Evolutionary conservation across 2,113 vertebrate genomes (phyloP).

Genomic region (Chinchilla lanigera): DNA sequence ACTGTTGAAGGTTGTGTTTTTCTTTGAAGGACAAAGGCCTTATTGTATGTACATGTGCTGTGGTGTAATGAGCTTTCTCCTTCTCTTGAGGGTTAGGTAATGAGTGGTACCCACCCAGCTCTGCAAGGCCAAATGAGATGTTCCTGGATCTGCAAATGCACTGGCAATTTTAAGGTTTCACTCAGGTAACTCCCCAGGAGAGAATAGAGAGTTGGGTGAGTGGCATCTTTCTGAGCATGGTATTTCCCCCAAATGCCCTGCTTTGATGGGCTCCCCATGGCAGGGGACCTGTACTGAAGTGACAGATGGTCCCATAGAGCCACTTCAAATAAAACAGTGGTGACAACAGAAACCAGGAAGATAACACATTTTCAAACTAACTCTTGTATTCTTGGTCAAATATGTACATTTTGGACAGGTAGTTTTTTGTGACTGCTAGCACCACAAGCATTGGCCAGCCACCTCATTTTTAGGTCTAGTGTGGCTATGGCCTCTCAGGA

Average conservation of each 20-base stretch:
- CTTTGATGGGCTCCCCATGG: not conserved
- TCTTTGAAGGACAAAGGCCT: slow-evolving; percentile 82
- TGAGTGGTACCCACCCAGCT: slow-evolving; percentile 50
- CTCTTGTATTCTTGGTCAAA: not conserved
- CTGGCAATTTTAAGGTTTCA: slow-evolving; percentile 26
- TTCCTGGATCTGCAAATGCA: slow-evolving; percentile 43
- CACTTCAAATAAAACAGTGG: not conserved
- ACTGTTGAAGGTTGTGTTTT: slow-evolving; percentile 81
- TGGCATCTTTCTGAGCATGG: not conserved
- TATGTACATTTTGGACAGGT: not conserved
- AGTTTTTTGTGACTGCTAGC: not conserved
- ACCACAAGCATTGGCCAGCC: no score
- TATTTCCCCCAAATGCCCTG: not conserved
- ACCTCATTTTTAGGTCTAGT: not conserved
- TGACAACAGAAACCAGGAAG: not conserved
- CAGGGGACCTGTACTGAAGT: not conserved
- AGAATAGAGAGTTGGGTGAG: not conserved
- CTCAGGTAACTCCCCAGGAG: not conserved
- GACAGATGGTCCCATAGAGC: not conserved
- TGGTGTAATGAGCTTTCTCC: slow-evolving; percentile 54
- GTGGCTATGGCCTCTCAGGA: not conserved
- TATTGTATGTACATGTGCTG: slow-evolving; percentile 71
- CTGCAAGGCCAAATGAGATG: slow-evolving; percentile 20
- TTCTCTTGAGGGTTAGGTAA: slow-evolving; percentile 59
- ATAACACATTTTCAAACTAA: not conserved